phyloP scores from a whole-genome alignment of 2,797 vertebrate species.

The Furcifer pardalis region DNA sequence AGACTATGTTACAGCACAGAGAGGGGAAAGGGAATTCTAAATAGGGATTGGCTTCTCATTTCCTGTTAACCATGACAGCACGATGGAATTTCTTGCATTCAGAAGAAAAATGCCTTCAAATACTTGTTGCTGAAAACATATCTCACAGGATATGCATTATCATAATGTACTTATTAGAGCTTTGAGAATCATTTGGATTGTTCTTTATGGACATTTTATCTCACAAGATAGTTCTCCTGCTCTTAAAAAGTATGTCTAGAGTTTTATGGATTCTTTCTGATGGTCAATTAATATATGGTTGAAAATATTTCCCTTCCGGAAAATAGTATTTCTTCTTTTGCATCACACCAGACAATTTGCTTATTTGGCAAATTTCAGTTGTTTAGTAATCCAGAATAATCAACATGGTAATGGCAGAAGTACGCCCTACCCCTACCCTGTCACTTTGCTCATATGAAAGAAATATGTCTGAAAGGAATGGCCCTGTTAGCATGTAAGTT shows the following conservation, averaged over 20 bases:
- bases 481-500: too few relatives aligned
- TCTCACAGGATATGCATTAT: background rate
- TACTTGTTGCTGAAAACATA: background rate
- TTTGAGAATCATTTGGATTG: background rate
- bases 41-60: too few relatives aligned
- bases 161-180: background rate
- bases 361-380: too few relatives aligned
- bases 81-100: too few relatives aligned
- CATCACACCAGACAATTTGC: background rate
- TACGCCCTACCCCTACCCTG: too few relatives aligned
- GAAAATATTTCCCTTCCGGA: background rate
- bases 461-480: too few relatives aligned
- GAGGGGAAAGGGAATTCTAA: too few relatives aligned
- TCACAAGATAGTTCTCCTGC: background rate
- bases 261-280: background rate
- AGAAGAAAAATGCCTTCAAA: background rate
- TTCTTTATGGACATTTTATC: background rate
- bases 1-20: background rate
- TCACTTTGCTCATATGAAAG: too few relatives aligned
- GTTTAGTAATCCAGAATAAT: too few relatives aligned
- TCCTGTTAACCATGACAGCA: too few relatives aligned
- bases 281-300: rapidly evolving
- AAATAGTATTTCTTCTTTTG: conserved; percentile 2
- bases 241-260: background rate
- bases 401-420: too few relatives aligned